Evolutionary conservation across 30 jellyfish, hydroid and myxozoan genomes (phyloP).

Genomic region (Rhopilema esculentum): DNA sequence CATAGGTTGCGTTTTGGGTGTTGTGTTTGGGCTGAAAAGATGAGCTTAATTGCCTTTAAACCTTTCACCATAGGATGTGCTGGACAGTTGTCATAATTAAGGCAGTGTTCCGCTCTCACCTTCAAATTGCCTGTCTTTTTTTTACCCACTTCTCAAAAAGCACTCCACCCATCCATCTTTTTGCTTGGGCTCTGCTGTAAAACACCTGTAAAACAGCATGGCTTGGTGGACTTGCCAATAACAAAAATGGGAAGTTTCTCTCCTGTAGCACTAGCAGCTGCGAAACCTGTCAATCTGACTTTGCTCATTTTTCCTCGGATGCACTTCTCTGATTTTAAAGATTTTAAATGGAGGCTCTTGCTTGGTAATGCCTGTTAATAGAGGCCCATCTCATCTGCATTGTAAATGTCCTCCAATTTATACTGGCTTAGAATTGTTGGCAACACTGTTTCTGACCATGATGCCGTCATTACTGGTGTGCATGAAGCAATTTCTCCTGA

Average conservation of each 20-base stretch:
- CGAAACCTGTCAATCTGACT: constrained; percentile 54
- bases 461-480: constrained; percentile 41
- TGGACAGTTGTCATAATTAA: constrained; percentile 60
- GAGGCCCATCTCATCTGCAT: constrained; percentile 68
- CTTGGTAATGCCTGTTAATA: constrained; percentile 35
- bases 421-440: constrained; percentile 13
- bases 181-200: constrained; percentile 9
- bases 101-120: background rate
- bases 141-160: constrained; percentile 76
- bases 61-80: constrained; percentile 66
- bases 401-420: constrained; percentile 42
- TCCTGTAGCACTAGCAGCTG: constrained; percentile 62
- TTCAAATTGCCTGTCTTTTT: constrained; percentile 55
- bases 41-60: constrained; percentile 62
- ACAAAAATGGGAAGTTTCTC: constrained; percentile 59
- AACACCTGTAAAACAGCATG: constrained; percentile 35
- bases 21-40: constrained; percentile 76
- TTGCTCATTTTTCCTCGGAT: constrained; percentile 63
- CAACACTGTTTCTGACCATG: constrained; percentile 12
- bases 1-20: constrained; percentile 80
- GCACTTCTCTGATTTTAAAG: constrained; percentile 39
- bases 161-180: constrained; percentile 69
- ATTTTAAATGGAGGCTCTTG: constrained; percentile 31
- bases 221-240: constrained; percentile 37
- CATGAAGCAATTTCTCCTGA: constrained; percentile 11